Evolutionary conservation across 2,113 vertebrate genomes (phyloP).

Genomic region (Brachyhypopomus gauderio): DNA sequence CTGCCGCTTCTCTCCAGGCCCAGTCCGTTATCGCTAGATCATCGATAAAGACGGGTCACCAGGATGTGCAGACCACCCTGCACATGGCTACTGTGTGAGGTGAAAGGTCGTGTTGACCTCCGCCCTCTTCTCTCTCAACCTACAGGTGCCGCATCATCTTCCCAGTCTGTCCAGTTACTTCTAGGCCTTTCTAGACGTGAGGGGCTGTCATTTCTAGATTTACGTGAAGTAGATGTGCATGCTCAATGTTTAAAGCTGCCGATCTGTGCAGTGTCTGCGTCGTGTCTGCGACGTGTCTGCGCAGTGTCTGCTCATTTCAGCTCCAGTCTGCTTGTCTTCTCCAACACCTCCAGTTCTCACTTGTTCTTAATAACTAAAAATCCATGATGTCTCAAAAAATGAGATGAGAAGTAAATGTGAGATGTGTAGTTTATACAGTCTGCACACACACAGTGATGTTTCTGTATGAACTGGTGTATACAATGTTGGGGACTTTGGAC

Average conservation of each 20-base stretch:
- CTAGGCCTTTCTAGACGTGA: neutral
- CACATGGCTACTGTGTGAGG: too few species aligned
- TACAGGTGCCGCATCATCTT: too few species aligned
- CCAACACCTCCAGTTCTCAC: neutral
- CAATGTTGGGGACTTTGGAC: conserved; percentile 13
- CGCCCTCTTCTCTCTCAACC: too few species aligned
- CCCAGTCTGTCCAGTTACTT: neutral
- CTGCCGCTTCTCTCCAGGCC: too few species aligned
- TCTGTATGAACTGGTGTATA: neutral
- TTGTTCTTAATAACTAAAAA: conserved; percentile 18
- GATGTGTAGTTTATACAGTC: conserved; percentile 3
- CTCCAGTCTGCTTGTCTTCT: neutral
- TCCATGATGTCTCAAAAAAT: conserved; percentile 22
- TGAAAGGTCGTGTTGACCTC: too few species aligned
- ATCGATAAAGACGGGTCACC: too few species aligned
- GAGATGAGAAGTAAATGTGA: conserved; percentile 5
- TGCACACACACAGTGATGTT: neutral
- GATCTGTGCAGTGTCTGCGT: neutral
- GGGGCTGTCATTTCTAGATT: neutral
- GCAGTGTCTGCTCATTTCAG: too few species aligned
- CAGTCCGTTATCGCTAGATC: too few species aligned
- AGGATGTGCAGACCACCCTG: neutral
- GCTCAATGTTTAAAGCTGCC: neutral
- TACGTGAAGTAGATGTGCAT: neutral
- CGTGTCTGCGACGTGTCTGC: too few species aligned